Percentiles rank a stretch among this genome's conserved stretches.
These are phyloP conservation scores for Trichogramma dendrolimi DNA, from an alignment of 2,888 invertebrate genomes.

Conservation along the genomic window DNA sequence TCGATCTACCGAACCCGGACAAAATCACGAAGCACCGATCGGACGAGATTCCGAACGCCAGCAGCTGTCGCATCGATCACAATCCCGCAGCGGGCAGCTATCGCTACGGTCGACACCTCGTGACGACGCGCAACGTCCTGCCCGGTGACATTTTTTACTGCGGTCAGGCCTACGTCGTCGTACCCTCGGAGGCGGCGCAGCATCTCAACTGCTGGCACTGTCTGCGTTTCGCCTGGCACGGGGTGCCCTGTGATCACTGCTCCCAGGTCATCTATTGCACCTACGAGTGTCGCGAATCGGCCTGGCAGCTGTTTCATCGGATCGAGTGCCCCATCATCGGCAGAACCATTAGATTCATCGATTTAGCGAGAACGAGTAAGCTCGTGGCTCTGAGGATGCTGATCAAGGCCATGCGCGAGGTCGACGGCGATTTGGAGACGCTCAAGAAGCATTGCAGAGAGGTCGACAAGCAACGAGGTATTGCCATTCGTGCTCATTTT, in stretches of 20 bases:
- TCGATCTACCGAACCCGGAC: background rate
- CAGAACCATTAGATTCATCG: constrained; percentile 2
- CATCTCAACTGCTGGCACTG: constrained; percentile 24
- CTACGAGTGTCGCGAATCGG: background rate
- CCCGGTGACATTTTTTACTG: constrained; percentile 19
- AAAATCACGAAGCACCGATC: background rate
- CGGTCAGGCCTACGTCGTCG: constrained; percentile 3
- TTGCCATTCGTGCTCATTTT: background rate
- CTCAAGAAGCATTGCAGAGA: constrained; percentile 6
- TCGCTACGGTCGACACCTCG: constrained; percentile 15
- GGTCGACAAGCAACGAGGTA: constrained; percentile 2
- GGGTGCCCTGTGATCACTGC: constrained; percentile 14
- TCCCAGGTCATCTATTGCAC: constrained; percentile 17
- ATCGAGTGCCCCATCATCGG: constrained; percentile 17
- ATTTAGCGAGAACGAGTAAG: constrained; percentile 9
- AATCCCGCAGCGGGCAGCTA: background rate
- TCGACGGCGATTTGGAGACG: constrained; percentile 1
- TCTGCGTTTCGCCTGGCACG: constrained; percentile 16
- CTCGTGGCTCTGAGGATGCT: constrained; percentile 14
- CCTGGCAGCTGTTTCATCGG: constrained; percentile 14
- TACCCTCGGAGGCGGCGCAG: constrained; percentile 1
- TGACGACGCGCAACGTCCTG: background rate
- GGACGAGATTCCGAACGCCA: constrained; percentile 5
- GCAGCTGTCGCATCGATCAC: constrained; percentile 1
- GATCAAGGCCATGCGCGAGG: constrained; percentile 18